Percentiles rank a stretch among this genome's conserved stretches.
Evolutionary conservation across 1,140 invertebrate genomes (phyloP).

Genomic region (Saccostrea echinata): DNA sequence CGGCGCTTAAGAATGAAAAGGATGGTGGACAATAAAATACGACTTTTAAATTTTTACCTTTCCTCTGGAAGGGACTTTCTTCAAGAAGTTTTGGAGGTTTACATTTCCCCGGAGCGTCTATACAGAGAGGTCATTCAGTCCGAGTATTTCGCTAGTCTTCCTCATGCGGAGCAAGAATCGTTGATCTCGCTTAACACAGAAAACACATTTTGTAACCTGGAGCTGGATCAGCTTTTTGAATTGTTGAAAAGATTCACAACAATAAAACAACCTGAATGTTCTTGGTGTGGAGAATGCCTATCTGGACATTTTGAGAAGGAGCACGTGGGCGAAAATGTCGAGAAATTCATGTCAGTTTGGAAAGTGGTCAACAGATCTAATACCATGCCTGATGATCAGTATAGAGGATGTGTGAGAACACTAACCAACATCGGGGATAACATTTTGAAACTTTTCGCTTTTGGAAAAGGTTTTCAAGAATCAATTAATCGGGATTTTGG

Average conservation of each 20-base stretch:
- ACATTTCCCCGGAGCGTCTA: background rate
- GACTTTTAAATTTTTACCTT: background rate
- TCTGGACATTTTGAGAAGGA: background rate
- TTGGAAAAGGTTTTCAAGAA: background rate
- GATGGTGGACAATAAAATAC: constrained; percentile 9
- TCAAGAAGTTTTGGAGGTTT: background rate
- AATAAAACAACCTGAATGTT: background rate
- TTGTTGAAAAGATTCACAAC: background rate
- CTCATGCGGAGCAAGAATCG: background rate
- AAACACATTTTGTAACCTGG: background rate
- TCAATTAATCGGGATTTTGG: background rate
- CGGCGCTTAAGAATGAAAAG: background rate
- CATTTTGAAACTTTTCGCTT: background rate
- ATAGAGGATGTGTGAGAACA: background rate
- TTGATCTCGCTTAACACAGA: background rate
- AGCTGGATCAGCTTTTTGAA: background rate
- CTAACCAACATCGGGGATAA: background rate
- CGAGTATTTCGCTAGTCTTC: background rate
- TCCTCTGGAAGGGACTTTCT: background rate
- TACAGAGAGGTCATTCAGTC: background rate
- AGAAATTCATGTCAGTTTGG: background rate
- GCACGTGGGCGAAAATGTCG: background rate
- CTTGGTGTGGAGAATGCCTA: background rate
- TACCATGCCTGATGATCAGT: background rate
- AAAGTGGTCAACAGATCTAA: background rate